Conservation (phyloP, 2,797 vertebrate species). For the Notoglanidium macrostoma region DNA sequence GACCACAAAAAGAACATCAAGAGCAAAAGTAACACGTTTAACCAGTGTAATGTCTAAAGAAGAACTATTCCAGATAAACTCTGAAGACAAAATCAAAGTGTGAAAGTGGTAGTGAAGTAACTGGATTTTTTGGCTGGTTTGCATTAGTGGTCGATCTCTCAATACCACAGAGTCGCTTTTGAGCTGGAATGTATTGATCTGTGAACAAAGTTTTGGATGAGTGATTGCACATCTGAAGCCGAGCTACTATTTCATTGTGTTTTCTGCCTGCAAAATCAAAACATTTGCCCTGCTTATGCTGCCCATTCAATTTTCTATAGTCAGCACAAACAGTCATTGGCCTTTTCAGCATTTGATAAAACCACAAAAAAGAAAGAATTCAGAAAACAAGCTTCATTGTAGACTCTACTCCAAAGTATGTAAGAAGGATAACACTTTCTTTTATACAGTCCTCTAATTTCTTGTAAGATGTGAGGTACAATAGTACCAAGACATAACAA, state of each 20-base stretch:
- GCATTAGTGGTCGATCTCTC: conserved; percentile 69
- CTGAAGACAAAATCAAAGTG: conserved; percentile 6
- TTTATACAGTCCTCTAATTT: neutral
- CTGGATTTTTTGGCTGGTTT: conserved; percentile 67
- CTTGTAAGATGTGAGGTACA: neutral
- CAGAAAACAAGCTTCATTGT: conserved; percentile 44
- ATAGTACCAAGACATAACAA: neutral
- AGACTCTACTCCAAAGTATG: neutral
- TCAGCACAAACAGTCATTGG: conserved; percentile 52
- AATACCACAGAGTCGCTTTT: conserved; percentile 66
- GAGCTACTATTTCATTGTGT: conserved; percentile 66
- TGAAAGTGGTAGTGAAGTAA: conserved; percentile 21
- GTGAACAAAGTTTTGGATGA: conserved; percentile 74
- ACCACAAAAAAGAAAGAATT: neutral
- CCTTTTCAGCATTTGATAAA: conserved; percentile 32
- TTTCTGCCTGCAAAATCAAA: conserved; percentile 59
- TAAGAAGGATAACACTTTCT: neutral
- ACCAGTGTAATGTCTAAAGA: neutral
- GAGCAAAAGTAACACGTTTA: conserved; percentile 13
- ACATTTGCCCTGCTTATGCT: conserved; percentile 65
- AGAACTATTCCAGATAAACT: neutral
- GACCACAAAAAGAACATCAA: neutral
- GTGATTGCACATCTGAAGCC: conserved; percentile 68
- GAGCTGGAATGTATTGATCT: conserved; percentile 73
- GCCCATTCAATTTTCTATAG: conserved; percentile 61